Evolutionary conservation across 2,888 invertebrate genomes (phyloP).

Genomic region (Perizoma affinitatum): DNA sequence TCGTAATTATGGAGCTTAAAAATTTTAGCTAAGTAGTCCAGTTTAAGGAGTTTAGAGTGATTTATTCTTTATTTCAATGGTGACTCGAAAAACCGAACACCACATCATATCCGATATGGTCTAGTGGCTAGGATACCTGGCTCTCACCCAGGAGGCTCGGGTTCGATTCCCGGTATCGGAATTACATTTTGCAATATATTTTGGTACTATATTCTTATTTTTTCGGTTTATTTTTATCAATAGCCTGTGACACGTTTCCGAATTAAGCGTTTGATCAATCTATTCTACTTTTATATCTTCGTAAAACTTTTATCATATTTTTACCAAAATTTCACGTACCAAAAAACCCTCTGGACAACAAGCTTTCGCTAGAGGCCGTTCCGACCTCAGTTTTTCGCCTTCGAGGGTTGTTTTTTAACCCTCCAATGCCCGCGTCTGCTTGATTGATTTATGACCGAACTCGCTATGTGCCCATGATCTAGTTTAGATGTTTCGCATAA

Average conservation of each 20-base stretch:
- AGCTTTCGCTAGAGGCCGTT: constrained; percentile 39
- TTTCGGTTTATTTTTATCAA: background rate
- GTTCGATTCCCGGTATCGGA: constrained; percentile 85
- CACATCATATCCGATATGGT: constrained; percentile 24
- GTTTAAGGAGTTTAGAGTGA: too few species aligned
- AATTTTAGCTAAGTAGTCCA: too few species aligned
- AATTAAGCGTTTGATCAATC: constrained; percentile 4
- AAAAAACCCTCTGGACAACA: constrained; percentile 46
- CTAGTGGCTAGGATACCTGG: constrained; percentile 72
- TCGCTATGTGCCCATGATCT: constrained; percentile 48
- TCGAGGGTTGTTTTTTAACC: constrained; percentile 56
- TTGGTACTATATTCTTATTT: background rate
- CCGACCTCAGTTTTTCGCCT: constrained; percentile 55
- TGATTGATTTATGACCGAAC: constrained; percentile 65
- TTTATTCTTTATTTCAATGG: background rate
- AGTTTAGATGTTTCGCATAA: constrained; percentile 51
- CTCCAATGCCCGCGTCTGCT: constrained; percentile 45
- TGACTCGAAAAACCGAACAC: background rate
- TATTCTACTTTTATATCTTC: constrained; percentile 8
- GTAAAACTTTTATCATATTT: constrained; percentile 33
- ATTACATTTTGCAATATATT: constrained; percentile 40
- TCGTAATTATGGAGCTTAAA: too few species aligned
- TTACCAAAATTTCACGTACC: constrained; percentile 24
- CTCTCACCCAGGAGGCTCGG: constrained; percentile 88
- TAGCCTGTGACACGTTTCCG: background rate